Percentiles rank a stretch among this genome's conserved stretches.
Conservation (phyloP, 2,113 vertebrate genomes). For the Phyllostomus discolor region DNA sequence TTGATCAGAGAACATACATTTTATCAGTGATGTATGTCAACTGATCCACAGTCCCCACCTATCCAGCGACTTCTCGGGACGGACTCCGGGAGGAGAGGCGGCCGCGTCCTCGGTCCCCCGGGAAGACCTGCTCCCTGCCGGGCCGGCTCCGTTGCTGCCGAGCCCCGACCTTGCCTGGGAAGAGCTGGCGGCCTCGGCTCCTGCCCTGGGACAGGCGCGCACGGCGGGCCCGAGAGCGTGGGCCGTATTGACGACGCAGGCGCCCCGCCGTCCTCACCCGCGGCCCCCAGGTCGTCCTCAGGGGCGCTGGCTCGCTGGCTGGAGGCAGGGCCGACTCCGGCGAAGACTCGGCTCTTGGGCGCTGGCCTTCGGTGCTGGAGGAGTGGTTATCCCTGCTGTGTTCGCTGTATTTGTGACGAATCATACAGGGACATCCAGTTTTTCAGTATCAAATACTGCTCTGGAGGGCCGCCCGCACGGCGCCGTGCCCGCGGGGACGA, state of each 20-base stretch:
- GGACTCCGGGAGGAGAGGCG: background rate
- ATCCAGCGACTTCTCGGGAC: slow-evolving; percentile 24
- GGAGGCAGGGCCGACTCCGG: background rate
- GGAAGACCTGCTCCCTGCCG: background rate
- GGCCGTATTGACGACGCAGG: fast-evolving
- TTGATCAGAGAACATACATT: slow-evolving; percentile 63
- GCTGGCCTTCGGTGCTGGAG: slow-evolving; percentile 19
- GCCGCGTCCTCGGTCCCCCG: background rate
- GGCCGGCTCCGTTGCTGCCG: background rate
- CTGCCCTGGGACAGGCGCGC: background rate
- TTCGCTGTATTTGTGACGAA: slow-evolving; percentile 51
- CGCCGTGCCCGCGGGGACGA: background rate
- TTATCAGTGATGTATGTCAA: slow-evolving; percentile 50
- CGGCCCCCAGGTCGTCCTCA: background rate
- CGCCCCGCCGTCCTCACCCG: background rate
- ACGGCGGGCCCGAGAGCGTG: background rate
- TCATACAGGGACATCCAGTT: slow-evolving; percentile 63
- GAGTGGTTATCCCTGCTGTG: slow-evolving; percentile 57
- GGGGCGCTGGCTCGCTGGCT: background rate
- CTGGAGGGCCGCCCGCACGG: background rate
- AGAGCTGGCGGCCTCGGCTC: background rate
- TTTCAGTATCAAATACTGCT: slow-evolving; percentile 61
- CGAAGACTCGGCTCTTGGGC: background rate
- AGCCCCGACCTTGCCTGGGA: background rate
- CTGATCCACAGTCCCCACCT: slow-evolving; percentile 56